phyloP scores from a whole-genome alignment of 37 sponge, comb jelly and placozoan species.

The Spongilla lacustris region DNA sequence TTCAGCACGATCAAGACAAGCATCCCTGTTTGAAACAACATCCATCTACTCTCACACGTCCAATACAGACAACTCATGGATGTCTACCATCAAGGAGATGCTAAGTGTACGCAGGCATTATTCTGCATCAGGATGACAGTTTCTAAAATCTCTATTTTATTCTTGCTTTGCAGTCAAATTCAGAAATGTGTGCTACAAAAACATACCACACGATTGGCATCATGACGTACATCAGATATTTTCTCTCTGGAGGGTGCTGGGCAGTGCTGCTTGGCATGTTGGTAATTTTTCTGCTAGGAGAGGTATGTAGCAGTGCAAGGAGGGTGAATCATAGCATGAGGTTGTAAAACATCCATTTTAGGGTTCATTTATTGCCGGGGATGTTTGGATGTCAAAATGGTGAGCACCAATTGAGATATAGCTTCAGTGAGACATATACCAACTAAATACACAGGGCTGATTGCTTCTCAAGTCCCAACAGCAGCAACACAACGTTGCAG shows the following conservation, averaged over 20 bases:
- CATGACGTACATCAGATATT: conserved; percentile 39
- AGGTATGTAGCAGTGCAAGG: conserved; percentile 14
- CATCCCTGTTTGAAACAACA: not conserved
- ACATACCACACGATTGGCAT: not conserved
- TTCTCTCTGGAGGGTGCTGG: conserved; percentile 11
- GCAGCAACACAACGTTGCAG: not conserved
- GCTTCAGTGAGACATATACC: not conserved
- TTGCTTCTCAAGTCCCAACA: not conserved
- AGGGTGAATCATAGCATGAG: not conserved
- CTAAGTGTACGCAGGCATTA: not conserved
- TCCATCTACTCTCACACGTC: not conserved
- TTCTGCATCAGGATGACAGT: too few species aligned
- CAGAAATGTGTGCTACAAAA: not conserved
- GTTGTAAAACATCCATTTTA: not conserved
- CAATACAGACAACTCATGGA: not conserved
- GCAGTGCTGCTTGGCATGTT: conserved; percentile 1
- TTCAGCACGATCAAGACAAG: not conserved
- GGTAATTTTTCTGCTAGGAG: conserved; percentile 22
- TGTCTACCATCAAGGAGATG: not conserved
- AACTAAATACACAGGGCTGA: not conserved
- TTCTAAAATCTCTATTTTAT: not conserved
- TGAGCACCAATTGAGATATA: conserved; percentile 15
- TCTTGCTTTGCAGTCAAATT: not conserved
- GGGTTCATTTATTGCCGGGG: conserved; percentile 11
- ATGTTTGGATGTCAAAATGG: conserved; percentile 67